Base-by-base conservation (phyloP, 2,888 invertebrate species). In the Horisme vitalbata region DNA sequence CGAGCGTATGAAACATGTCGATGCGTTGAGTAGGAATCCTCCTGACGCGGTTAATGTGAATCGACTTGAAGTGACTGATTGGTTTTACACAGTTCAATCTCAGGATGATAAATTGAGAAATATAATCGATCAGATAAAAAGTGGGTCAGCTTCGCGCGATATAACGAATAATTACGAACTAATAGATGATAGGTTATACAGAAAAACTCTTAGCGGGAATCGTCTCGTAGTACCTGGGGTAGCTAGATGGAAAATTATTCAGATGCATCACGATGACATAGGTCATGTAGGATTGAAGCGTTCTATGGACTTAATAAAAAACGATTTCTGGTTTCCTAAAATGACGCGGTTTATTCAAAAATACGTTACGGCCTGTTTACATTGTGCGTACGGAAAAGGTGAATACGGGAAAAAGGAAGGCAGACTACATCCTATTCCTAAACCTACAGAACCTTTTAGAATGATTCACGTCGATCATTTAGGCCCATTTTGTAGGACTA, bases 11-110 rank as follows among this genome's bases (percentile, higher is more conserved):
- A 46, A 44, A 8, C 71, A 75, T 32, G 67, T 70, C 0, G 75
- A 74, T 38, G 70, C 68, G 0, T 26, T 75, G 4, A 75, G 75
- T 47, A 43, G 71, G 4, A 55, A 63, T 30, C 65, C 69, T 2
- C 45, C 60, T 2, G 23, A 27, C 12, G 27, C 27, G 10, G 32
- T 20, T 7, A 24, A 36, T 11, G 10, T 14, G 15, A 27, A 36
- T 36, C 9, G 20, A 8, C 33, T 33, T 20, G 18, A 20, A 23
- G 52, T 55, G 1, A 9, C 35, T 0, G 64, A 63, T 34, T 65
- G 64, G 61, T 59, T 61, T 41, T 50, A 41, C 43, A 33, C 20
- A 2, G 21, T 8, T 33, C 27, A 32, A 10, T 20, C 20, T 14
- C 14, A 30, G 14, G 30, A 30, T 14, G 30, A 30, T n/a, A 30